Base-by-base conservation (phyloP, 2,797 vertebrate species). In the Darevskia nairensis region DNA sequence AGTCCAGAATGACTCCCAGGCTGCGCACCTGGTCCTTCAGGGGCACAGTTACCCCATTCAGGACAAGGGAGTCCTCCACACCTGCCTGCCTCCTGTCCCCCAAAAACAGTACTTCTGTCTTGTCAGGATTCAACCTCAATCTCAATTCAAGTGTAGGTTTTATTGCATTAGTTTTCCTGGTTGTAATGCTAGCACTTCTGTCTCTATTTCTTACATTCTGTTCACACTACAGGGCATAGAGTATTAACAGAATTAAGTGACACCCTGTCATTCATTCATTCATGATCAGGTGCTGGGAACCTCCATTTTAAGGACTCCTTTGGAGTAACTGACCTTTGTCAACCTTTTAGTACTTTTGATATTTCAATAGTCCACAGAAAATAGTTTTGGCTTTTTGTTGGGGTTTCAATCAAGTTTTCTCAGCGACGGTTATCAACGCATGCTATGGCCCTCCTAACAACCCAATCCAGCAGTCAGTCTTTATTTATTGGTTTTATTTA, bases 201-300 rank as follows among this genome's bases (percentile, higher is more conserved):
- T 55, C 50, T 55, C 50, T 55, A 55, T 55, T 55, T 55, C 50
- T 55, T 55, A 15, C 50, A 55, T 55, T 55, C 50, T 55, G 50
- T 4, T 55, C 50, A 55, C 13, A 55, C 50, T 55, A 13, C 50
- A 55, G 50, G 50, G 13, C 50, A 15, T 6, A 69, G 41, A n/a
- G 64, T 44, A 69, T 82, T 69, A 69, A n/a, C 66, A 69, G 64
- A 68, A 82, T 82, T 69, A 69, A 69, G n/a, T 82, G 39, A 82
- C 21, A 41, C 61, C 27, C 66, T 82, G 64, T 69, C 81, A 69
- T 82, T 69, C 81, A 69, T 82, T 69, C 81, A 44, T 69, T 44
- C 81, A 55, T 15, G 13, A 55, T 82, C 41, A 69, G 39, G 27
- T 46, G 23, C 41, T 68, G 41, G 41, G 64, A 68, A 44, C 44